A percentile compares a stretch with the other conserved stretches of the same genome.
Conservation (phyloP, 2,797 vertebrate genomes). For the Ficedula albicollis region DNA sequence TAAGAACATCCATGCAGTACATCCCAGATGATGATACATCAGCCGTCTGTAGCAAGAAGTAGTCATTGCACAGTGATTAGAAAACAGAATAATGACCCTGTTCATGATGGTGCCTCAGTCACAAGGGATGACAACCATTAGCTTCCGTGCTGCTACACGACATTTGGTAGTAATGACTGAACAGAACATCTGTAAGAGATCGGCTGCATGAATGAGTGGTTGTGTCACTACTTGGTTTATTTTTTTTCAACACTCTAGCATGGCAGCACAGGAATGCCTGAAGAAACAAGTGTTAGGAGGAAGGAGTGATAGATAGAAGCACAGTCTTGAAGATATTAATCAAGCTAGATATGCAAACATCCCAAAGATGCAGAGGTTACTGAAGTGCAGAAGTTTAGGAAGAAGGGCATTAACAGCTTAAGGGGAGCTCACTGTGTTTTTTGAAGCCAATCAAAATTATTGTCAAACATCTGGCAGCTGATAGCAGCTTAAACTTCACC, state of each 20-base stretch:
- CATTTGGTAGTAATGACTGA: background rate
- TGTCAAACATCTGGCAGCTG: background rate
- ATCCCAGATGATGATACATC: background rate
- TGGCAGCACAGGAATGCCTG: background rate
- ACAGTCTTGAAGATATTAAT: background rate
- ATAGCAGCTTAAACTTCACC: background rate
- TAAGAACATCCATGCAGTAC: background rate
- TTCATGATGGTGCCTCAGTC: background rate
- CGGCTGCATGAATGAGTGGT: background rate
- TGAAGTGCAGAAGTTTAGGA: background rate
- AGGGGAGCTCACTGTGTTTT: background rate
- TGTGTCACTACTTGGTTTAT: background rate
- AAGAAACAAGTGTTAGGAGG: background rate
- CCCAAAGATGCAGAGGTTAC: background rate
- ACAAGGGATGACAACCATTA: background rate
- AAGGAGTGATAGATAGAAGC: background rate
- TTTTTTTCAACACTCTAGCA: background rate
- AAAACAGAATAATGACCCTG: background rate
- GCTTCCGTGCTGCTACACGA: background rate
- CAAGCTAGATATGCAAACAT: background rate
- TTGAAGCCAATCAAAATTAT: background rate
- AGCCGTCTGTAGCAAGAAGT: background rate
- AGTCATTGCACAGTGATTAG: background rate
- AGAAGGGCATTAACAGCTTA: background rate
- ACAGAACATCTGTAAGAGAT: background rate